These are phyloP conservation scores for Onychomys torridus DNA, from an alignment of 2,797 vertebrate genomes.

Conservation along the genomic window DNA sequence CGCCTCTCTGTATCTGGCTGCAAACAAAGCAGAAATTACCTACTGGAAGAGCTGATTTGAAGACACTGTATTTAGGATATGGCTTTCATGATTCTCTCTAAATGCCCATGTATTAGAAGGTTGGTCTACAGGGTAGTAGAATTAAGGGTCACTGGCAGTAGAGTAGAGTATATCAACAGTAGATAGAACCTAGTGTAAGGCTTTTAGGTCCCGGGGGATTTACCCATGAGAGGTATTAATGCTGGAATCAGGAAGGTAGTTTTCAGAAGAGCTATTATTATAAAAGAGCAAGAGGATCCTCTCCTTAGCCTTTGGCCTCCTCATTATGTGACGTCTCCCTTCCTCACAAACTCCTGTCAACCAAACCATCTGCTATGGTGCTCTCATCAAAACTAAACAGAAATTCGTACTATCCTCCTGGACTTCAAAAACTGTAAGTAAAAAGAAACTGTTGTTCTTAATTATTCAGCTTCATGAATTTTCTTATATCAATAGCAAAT, in stretches of 20 bases:
- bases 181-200: not conserved
- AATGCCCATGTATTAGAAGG: not conserved
- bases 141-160: not conserved
- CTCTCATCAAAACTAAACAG: not conserved
- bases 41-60: not conserved
- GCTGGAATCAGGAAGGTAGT: not conserved
- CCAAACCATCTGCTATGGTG: not conserved
- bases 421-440: not conserved
- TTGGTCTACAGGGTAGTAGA: not conserved
- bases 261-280: not conserved
- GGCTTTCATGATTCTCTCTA: not conserved
- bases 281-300: not conserved
- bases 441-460: not conserved
- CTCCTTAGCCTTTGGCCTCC: not conserved
- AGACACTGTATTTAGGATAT: not conserved
- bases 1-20: not conserved
- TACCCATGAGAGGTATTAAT: not conserved
- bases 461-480: not conserved
- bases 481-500: not conserved
- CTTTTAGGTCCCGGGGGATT: not conserved
- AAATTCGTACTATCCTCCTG: not conserved
- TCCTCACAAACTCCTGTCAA: not conserved
- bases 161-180: not conserved
- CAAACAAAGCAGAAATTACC: slow-evolving; percentile 21
- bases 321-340: not conserved